Conservation (phyloP, 2,113 vertebrate genomes). For the Lipophrys pholis region DNA sequence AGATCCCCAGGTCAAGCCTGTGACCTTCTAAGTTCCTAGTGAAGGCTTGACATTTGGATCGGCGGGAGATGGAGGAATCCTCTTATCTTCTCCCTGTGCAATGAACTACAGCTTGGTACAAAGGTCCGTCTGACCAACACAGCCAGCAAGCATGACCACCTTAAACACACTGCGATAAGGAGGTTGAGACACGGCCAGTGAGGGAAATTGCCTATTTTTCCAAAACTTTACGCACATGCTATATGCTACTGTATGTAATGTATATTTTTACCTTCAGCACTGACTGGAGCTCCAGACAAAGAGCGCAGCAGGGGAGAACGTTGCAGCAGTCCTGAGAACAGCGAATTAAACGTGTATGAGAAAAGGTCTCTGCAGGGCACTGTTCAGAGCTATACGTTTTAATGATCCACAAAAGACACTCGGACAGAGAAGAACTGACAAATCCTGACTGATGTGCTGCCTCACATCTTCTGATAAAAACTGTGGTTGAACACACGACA, state of each 20-base stretch:
- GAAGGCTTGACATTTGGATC: constrained; percentile 53
- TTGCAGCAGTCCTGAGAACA: constrained; percentile 13
- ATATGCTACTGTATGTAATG: constrained; percentile 46
- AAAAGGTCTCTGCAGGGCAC: constrained; percentile 33
- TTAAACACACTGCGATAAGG: constrained; percentile 42
- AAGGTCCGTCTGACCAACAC: constrained; percentile 46
- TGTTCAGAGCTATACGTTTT: constrained; percentile 19
- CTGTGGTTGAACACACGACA: constrained; percentile 12
- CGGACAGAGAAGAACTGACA: constrained; percentile 19
- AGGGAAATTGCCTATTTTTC: constrained; percentile 16
- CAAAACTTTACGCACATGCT: constrained; percentile 36
- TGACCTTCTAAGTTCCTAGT: constrained; percentile 66
- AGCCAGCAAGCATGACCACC: constrained; percentile 22
- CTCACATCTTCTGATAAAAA: constrained; percentile 27
- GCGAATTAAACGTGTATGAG: constrained; percentile 28
- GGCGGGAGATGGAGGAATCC: constrained; percentile 30
- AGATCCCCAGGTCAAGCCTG: constrained; percentile 58
- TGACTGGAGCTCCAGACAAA: constrained; percentile 6
- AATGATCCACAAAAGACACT: constrained; percentile 15
- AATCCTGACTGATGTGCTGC: constrained; percentile 12
- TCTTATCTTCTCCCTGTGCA: constrained; percentile 17
- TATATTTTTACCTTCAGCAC: constrained; percentile 36
- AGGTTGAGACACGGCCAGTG: constrained; percentile 8
- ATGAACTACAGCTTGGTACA: constrained; percentile 37
- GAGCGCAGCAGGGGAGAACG: not conserved